Evolutionary conservation across 30 jellyfish, hydroid and myxozoan species (phyloP).

Genomic region (Pseudorhiza aurosa): DNA sequence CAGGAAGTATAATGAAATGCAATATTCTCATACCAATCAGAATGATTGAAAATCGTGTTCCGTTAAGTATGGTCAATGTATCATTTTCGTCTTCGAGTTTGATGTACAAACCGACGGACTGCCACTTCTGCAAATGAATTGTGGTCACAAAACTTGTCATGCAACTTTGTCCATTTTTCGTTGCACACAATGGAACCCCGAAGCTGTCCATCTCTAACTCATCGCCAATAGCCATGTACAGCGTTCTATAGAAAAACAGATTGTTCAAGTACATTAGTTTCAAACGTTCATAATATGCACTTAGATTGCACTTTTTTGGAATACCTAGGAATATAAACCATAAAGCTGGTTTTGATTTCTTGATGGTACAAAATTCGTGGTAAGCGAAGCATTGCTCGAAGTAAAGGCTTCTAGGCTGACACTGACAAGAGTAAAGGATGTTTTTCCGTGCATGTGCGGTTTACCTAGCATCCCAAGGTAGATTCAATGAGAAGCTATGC

Average conservation of each 20-base stretch:
- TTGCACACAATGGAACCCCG: constrained; percentile 24
- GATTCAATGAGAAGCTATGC: too few relatives aligned
- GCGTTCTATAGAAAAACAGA: neutral
- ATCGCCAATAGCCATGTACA: constrained; percentile 33
- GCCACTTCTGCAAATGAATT: constrained; percentile 63
- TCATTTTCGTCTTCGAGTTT: constrained; percentile 16
- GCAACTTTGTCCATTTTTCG: constrained; percentile 16
- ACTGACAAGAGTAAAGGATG: too few relatives aligned
- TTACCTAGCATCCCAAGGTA: too few relatives aligned
- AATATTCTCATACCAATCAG: constrained; percentile 46
- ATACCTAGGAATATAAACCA: too few relatives aligned
- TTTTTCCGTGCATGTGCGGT: too few relatives aligned
- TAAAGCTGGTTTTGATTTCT: too few relatives aligned
- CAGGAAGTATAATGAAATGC: too few relatives aligned
- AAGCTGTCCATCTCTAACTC: constrained; percentile 7
- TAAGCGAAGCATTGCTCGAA: too few relatives aligned
- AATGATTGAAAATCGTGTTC: constrained; percentile 43
- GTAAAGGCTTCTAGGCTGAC: too few relatives aligned
- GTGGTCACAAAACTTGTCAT: constrained; percentile 12
- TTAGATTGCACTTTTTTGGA: too few relatives aligned
- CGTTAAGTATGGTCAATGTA: constrained; percentile 14
- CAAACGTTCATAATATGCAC: too few relatives aligned
- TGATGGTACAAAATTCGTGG: too few relatives aligned
- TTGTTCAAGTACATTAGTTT: neutral
- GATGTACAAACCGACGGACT: constrained; percentile 41